phyloP scores from a whole-genome alignment of 2,113 vertebrate species.

The Trematomus loennbergii region DNA sequence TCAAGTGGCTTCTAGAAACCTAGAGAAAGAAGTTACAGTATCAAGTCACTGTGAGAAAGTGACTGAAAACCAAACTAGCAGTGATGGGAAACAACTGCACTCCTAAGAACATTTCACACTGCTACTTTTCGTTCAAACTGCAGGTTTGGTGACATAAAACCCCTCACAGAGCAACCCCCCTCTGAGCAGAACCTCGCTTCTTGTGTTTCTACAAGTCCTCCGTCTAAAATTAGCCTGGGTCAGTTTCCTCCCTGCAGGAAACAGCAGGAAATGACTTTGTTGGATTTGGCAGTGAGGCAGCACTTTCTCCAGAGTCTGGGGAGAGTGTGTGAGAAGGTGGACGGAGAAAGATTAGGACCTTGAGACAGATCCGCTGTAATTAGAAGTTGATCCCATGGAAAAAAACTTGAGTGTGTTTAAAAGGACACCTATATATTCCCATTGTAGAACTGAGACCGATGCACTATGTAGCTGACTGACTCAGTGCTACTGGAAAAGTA shows the following conservation, averaged over 20 bases:
- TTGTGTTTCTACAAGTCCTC: conserved; percentile 55
- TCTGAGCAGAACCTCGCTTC: conserved; percentile 46
- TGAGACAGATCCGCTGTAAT: conserved; percentile 50
- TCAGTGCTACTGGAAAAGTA: conserved; percentile 43
- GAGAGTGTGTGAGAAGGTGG: conserved; percentile 33
- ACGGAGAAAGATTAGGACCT: conserved; percentile 36
- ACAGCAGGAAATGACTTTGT: conserved; percentile 83
- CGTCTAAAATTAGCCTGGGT: conserved; percentile 81
- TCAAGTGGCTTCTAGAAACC: too few species aligned
- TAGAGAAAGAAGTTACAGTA: too few species aligned
- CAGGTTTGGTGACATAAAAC: conserved; percentile 51
- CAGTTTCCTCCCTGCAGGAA: conserved; percentile 77
- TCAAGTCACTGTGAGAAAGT: neutral
- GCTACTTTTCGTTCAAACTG: conserved; percentile 14
- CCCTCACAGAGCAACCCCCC: conserved; percentile 20
- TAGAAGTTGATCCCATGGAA: conserved; percentile 31
- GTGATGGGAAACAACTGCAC: conserved; percentile 5
- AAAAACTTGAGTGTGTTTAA: neutral
- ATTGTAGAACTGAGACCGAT: neutral
- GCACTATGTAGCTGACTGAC: neutral
- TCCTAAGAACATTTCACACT: conserved; percentile 33
- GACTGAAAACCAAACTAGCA: neutral
- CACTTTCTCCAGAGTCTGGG: conserved; percentile 75
- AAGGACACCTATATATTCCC: conserved; percentile 11
- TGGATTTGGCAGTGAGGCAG: conserved; percentile 82